Conservation (phyloP, 2,888 invertebrate genomes). For the Athalia cordata region DNA sequence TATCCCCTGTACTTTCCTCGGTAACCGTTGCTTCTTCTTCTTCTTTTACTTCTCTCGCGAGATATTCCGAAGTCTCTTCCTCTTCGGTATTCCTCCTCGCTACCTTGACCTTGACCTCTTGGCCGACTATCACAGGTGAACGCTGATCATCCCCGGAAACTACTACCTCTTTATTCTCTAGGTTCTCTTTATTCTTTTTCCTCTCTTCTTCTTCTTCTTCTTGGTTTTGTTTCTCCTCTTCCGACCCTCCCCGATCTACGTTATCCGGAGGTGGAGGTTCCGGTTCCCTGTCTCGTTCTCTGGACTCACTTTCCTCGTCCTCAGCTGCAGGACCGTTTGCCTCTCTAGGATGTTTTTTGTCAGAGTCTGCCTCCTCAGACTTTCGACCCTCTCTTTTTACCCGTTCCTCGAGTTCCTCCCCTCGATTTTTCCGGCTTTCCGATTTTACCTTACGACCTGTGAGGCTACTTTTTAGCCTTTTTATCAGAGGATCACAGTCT, state of each 20-base stretch:
- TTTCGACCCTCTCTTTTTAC: not conserved
- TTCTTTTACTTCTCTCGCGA: conserved; percentile 66
- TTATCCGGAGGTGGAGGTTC: conserved; percentile 66
- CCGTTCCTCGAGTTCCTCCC: conserved; percentile 46
- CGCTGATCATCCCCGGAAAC: not conserved
- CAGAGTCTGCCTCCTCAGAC: conserved; percentile 22
- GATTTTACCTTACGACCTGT: conserved; percentile 59
- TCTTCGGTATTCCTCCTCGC: conserved; percentile 71
- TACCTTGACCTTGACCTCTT: conserved; percentile 50
- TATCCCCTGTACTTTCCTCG: conserved; percentile 65
- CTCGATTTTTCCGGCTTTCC: conserved; percentile 53
- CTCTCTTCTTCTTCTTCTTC: conserved; percentile 74
- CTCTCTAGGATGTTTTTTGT: not conserved
- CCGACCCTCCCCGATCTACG: conserved; percentile 59
- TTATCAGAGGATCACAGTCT: conserved; percentile 60
- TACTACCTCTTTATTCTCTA: not conserved
- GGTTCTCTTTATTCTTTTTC: conserved; percentile 32
- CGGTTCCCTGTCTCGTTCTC: conserved; percentile 69
- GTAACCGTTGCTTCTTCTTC: conserved; percentile 68
- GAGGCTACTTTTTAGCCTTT: conserved; percentile 62
- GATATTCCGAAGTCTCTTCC: conserved; percentile 77
- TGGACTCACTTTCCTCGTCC: conserved; percentile 64
- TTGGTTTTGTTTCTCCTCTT: conserved; percentile 68
- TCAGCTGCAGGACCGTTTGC: conserved; percentile 46
- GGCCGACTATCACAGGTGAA: conserved; percentile 12